Conservation (phyloP, 2,888 invertebrate genomes). For the Drosophila aldrichi region DNA sequence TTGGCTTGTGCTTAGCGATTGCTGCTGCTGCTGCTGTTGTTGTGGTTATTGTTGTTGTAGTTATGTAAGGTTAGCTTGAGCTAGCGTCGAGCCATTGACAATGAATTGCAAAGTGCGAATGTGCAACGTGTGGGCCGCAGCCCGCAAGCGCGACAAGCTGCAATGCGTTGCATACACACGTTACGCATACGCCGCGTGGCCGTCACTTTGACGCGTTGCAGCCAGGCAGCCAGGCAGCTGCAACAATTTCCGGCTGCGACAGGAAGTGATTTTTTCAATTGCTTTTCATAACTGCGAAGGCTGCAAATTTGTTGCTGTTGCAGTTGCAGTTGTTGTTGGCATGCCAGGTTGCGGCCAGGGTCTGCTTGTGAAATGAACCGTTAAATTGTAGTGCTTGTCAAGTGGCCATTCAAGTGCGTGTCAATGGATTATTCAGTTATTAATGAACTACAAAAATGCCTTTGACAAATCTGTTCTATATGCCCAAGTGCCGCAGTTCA, state of each 20-base stretch:
- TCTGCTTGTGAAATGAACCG: conserved; percentile 30
- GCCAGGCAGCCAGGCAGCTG: conserved; percentile 17
- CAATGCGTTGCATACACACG: conserved; percentile 36
- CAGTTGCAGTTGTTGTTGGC: conserved; percentile 1
- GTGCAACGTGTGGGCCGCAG: conserved; percentile 43
- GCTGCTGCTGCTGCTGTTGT: conserved; percentile 15
- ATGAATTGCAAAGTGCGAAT: conserved; percentile 67
- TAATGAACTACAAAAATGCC: neutral
- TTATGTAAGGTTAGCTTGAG: conserved; percentile 67
- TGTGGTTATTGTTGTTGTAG: conserved; percentile 33
- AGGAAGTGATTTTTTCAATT: conserved; percentile 60
- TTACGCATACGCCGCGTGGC: conserved; percentile 71
- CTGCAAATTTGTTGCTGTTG: conserved; percentile 27
- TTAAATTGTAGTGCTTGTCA: conserved; percentile 10
- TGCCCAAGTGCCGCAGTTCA: conserved; percentile 1
- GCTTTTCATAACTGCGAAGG: conserved; percentile 42
- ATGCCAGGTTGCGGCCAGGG: conserved; percentile 10
- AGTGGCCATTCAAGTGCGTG: neutral
- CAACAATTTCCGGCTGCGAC: conserved; percentile 65
- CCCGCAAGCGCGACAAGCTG: conserved; percentile 22
- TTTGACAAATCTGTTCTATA: neutral
- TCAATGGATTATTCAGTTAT: neutral
- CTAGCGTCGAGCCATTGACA: conserved; percentile 69
- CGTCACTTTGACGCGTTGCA: conserved; percentile 44
- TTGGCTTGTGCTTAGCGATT: conserved; percentile 21